Percentiles rank a stretch among this genome's conserved stretches.
Conservation (phyloP, 2,113 vertebrate genomes). For the Myotis yumanensis region DNA sequence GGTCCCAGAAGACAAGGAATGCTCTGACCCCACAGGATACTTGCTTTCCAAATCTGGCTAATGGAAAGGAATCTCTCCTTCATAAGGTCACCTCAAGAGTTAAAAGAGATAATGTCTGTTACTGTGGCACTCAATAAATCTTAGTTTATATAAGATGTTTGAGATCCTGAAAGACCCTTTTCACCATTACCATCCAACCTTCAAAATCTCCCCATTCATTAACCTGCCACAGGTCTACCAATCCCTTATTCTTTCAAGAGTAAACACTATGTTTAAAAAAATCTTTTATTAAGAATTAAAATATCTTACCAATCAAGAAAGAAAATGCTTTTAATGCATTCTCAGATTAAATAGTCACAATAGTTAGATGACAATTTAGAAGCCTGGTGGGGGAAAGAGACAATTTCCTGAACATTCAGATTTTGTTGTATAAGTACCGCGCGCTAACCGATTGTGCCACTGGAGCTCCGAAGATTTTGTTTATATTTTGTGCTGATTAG, state of each 20-base stretch:
- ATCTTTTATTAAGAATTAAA: neutral
- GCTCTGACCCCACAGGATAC: too few relatives aligned
- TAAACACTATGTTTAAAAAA: neutral
- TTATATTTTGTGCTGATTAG: neutral
- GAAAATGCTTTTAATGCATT: neutral
- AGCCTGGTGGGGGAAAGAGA: neutral
- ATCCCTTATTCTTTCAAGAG: neutral
- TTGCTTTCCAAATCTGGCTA: neutral
- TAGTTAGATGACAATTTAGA: neutral
- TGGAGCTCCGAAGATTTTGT: too few relatives aligned
- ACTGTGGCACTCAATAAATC: neutral
- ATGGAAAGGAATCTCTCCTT: neutral
- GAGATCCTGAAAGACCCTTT: neutral
- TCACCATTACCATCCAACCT: neutral
- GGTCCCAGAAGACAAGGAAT: neutral
- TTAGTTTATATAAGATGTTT: neutral
- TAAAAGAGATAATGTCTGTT: neutral
- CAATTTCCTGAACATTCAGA: neutral
- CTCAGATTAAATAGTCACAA: neutral
- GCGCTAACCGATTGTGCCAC: too few relatives aligned
- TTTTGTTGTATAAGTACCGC: too few relatives aligned
- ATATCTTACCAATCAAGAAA: neutral
- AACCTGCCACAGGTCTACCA: neutral
- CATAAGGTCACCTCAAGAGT: neutral
- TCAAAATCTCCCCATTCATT: neutral